phyloP scores from a whole-genome alignment of 2,888 invertebrate genomes.

The Callyntrura sp. region DNA sequence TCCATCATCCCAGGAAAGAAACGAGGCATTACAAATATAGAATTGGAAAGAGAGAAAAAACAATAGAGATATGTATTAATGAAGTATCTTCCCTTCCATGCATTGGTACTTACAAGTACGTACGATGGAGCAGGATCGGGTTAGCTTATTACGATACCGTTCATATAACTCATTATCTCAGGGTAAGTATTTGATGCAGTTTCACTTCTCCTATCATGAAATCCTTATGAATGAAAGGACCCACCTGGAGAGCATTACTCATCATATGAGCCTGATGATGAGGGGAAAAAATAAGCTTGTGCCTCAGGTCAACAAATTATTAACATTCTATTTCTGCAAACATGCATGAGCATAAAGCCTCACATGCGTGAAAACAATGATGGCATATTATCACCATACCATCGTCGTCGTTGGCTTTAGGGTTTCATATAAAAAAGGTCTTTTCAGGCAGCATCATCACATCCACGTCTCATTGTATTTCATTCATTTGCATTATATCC shows the following conservation, averaged over 20 bases:
- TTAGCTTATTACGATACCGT: neutral
- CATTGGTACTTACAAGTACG: no score
- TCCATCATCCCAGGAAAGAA: neutral
- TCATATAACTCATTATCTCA: neutral
- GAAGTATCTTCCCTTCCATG: neutral
- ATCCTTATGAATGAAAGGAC: neutral
- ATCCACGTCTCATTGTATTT: no score
- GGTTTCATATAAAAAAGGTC: no score
- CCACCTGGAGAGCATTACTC: neutral
- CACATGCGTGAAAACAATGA: no score
- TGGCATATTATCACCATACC: no score
- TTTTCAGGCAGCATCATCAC: no score
- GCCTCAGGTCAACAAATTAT: neutral
- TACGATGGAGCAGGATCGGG: neutral
- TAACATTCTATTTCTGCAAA: no score
- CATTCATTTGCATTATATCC: no score
- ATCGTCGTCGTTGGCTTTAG: no score
- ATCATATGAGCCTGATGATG: no score
- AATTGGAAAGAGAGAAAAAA: neutral
- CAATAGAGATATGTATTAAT: conserved; percentile 7
- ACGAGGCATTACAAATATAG: neutral
- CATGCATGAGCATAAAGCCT: no score
- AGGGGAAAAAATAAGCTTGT: neutral
- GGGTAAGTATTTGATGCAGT: neutral
- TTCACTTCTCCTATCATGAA: neutral